Evolutionary conservation across 1,140 invertebrate genomes (phyloP).

Genomic region (Chrysoperla carnea): DNA sequence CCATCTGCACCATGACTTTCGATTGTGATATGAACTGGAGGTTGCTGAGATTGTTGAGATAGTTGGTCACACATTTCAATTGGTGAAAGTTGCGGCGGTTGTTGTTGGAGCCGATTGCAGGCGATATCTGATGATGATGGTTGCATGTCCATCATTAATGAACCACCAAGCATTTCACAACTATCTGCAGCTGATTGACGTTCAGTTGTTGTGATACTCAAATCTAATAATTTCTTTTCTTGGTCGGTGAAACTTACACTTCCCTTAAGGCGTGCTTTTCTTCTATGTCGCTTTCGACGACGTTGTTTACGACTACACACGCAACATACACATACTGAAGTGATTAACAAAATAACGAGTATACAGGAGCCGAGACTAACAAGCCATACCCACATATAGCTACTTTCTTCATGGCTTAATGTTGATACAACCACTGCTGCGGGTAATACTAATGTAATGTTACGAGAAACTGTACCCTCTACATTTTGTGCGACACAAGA

Average conservation of each 20-base stretch:
- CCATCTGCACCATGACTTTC: conserved; percentile 40
- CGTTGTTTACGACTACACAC: conserved; percentile 30
- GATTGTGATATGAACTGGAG: conserved; percentile 57
- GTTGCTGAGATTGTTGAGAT: conserved; percentile 25
- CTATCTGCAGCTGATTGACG: conserved; percentile 32
- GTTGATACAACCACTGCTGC: conserved; percentile 45
- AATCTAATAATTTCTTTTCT: conserved; percentile 64
- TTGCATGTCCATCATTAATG: conserved; percentile 18
- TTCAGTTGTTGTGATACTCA: conserved; percentile 59
- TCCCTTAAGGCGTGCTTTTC: conserved; percentile 44
- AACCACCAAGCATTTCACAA: conserved; percentile 30
- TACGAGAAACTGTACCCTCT: conserved; percentile 46
- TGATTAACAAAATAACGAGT: conserved; percentile 12
- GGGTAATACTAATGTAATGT: conserved; percentile 50
- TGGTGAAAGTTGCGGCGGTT: conserved; percentile 4
- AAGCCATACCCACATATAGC: conserved; percentile 34
- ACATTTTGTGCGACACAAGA: conserved; percentile 58
- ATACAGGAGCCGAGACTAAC: conserved; percentile 29
- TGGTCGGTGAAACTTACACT: conserved; percentile 68
- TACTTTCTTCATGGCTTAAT: conserved; percentile 37
- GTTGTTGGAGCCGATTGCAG: conserved; percentile 20
- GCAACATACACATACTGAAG: conserved; percentile 25
- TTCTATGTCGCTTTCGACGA: conserved; percentile 24
- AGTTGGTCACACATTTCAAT: conserved; percentile 22
- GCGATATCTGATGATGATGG: conserved; percentile 10